phyloP scores from a whole-genome alignment of 2,797 vertebrate species.

The Semaprochilodus insignis region DNA sequence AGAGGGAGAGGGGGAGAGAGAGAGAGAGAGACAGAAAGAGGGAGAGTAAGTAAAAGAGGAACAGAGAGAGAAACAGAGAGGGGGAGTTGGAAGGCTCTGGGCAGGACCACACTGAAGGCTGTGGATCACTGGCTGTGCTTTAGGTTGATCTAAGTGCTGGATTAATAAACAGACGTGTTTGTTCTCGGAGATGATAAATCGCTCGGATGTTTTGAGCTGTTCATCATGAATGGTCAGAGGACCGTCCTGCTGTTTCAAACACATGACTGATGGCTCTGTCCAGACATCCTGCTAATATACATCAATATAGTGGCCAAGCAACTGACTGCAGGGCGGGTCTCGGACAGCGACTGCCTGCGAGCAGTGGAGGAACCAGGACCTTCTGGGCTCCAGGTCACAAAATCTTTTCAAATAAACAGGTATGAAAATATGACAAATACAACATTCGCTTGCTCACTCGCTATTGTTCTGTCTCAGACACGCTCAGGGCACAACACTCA shows the following conservation, averaged over 20 bases:
- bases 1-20: no score
- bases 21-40: neutral
- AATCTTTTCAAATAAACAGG: no score
- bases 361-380: no score
- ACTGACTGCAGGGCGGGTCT: neutral
- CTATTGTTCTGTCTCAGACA: no score
- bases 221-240: neutral
- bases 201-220: slow-evolving; percentile 7
- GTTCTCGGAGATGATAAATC: slow-evolving; percentile 21
- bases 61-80: neutral
- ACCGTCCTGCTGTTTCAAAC: slow-evolving; percentile 1
- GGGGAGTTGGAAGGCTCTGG: neutral
- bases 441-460: no score
- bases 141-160: slow-evolving; percentile 20
- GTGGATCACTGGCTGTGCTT: slow-evolving; percentile 22
- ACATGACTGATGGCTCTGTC: neutral
- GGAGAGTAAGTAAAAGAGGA: neutral
- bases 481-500: no score
- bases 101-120: slow-evolving; percentile 8
- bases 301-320: neutral
- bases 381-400: no score
- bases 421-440: no score
- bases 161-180: slow-evolving; percentile 27
- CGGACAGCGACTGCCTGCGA: neutral
- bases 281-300: neutral